Evolutionary conservation across 2,888 invertebrate genomes (phyloP).

Genomic region (Lissonota sp.): DNA sequence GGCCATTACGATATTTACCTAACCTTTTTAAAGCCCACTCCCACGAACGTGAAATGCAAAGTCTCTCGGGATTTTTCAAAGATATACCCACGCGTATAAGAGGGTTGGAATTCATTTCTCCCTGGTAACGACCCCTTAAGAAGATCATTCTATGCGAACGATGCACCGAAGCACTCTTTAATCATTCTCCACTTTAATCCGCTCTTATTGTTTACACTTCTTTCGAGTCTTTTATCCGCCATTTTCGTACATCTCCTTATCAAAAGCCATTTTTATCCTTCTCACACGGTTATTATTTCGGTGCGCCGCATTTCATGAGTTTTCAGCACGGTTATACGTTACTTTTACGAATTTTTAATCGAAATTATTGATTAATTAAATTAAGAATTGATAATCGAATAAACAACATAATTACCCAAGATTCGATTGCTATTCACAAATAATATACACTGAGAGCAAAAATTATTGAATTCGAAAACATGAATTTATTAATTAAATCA

Average conservation of each 20-base stretch:
- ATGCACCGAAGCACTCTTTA: conserved; percentile 46
- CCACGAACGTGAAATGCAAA: conserved; percentile 42
- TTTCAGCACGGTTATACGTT: no score
- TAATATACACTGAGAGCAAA: no score
- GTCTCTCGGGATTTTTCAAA: conserved; percentile 37
- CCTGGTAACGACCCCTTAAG: conserved; percentile 54
- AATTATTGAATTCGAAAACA: no score
- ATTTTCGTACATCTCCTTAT: conserved; percentile 41
- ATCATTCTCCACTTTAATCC: conserved; percentile 59
- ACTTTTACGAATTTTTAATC: no score
- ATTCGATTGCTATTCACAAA: no score
- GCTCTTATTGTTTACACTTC: conserved; percentile 53
- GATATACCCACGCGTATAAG: background rate
- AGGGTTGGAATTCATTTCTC: conserved; percentile 26
- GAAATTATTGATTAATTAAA: no score
- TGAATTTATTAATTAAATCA: no score
- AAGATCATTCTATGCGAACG: conserved; percentile 55
- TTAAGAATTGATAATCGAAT: no score
- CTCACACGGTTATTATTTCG: background rate
- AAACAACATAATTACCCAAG: no score
- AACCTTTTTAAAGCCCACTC: conserved; percentile 67
- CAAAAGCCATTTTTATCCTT: background rate
- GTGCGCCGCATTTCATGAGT: no score
- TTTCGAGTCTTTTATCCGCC: conserved; percentile 50
- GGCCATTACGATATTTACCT: conserved; percentile 80